A percentile compares a stretch with the other conserved stretches of the same genome.
Conservation (phyloP, 2,888 invertebrate species). For the Laothoe populi region DNA sequence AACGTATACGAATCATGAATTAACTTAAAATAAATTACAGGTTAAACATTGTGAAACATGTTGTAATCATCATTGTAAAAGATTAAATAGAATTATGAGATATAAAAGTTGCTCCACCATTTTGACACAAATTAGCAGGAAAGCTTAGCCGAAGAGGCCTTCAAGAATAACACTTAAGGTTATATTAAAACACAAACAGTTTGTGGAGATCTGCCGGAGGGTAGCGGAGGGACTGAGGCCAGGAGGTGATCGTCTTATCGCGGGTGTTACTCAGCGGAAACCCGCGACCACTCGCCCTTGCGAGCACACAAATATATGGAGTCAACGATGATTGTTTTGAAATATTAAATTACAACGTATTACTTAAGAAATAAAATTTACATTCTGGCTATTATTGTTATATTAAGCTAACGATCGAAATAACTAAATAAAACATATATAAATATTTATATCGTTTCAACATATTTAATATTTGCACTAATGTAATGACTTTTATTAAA, state of each 20-base stretch:
- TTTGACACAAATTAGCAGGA: conserved; percentile 72
- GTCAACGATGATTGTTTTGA: conserved; percentile 39
- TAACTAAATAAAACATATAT: too few relatives aligned
- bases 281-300: conserved; percentile 69
- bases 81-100: not conserved
- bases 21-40: too few relatives aligned
- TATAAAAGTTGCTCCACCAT: not conserved
- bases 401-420: too few relatives aligned
- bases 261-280: conserved; percentile 72
- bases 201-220: conserved; percentile 51
- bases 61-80: not conserved
- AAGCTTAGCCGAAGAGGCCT: conserved; percentile 69
- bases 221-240: conserved; percentile 43
- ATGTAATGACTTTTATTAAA: too few relatives aligned
- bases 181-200: conserved; percentile 83
- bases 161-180: conserved; percentile 79
- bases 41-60: not conserved
- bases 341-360: too few relatives aligned
- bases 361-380: too few relatives aligned
- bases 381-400: too few relatives aligned
- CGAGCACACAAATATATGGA: not conserved
- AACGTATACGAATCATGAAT: too few relatives aligned
- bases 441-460: too few relatives aligned
- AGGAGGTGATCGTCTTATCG: conserved; percentile 61
- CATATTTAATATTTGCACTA: too few relatives aligned